Evolutionary conservation across 2,888 invertebrate species (phyloP).

Genomic region (Axea sp.): DNA sequence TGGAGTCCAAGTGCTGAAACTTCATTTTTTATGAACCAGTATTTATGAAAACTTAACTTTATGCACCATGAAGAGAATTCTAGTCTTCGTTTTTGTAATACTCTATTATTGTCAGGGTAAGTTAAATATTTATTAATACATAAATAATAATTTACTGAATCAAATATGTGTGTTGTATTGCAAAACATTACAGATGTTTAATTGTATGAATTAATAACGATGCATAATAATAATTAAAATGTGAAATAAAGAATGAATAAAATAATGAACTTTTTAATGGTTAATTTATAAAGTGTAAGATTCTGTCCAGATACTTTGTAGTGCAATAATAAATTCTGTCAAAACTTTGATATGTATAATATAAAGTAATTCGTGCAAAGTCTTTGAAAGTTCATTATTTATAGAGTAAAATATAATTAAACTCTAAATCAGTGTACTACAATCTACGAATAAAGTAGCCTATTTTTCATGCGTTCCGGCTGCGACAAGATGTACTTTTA

Average conservation of each 20-base stretch:
- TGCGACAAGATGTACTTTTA: constrained; percentile 69
- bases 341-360: no score
- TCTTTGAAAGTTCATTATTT: constrained; percentile 14
- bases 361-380: background rate
- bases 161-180: no score
- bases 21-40: constrained; percentile 33
- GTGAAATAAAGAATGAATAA: no score
- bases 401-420: constrained; percentile 38
- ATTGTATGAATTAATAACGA: no score
- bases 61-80: constrained; percentile 55
- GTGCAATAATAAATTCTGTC: no score
- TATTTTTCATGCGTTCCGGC: constrained; percentile 71
- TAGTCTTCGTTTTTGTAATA: constrained; percentile 51
- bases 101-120: constrained; percentile 40
- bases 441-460: constrained; percentile 65
- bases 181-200: no score
- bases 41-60: constrained; percentile 48
- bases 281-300: no score
- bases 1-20: constrained; percentile 42
- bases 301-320: no score
- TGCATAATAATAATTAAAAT: no score
- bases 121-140: constrained; percentile 1
- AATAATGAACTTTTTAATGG: no score
- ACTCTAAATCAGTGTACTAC: constrained; percentile 28
- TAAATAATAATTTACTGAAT: background rate